A percentile compares a stretch with the other conserved stretches of the same genome.
Evolutionary conservation across 2,888 invertebrate genomes (phyloP).

Genomic region (Tinea pellionella): DNA sequence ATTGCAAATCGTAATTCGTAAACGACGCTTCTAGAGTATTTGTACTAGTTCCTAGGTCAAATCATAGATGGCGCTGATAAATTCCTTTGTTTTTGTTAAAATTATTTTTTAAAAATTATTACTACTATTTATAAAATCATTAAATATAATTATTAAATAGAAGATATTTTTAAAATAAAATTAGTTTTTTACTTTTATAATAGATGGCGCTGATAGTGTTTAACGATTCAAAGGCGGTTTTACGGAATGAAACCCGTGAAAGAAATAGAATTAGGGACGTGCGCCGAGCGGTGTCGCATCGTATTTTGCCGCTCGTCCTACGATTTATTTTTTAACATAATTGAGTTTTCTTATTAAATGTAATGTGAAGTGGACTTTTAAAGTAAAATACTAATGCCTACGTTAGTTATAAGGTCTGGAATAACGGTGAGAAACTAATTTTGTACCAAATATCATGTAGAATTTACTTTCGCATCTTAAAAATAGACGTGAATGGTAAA

Average conservation of each 20-base stretch:
- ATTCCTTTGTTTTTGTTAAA: background rate
- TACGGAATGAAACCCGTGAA: background rate
- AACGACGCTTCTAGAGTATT: background rate
- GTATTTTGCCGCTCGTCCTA: constrained; percentile 36
- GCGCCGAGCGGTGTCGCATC: constrained; percentile 40
- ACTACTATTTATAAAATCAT: too few relatives aligned
- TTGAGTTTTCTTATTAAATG: constrained; percentile 15
- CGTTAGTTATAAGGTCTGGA: constrained; percentile 61
- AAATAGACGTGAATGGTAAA: constrained; percentile 3
- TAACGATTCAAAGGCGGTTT: constrained; percentile 21
- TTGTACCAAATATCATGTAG: constrained; percentile 14
- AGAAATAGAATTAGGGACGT: constrained; percentile 34
- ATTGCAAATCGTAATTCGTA: background rate
- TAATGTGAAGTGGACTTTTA: constrained; percentile 45
- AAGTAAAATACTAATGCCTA: constrained; percentile 44
- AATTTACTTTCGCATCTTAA: constrained; percentile 11
- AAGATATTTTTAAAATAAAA: background rate
- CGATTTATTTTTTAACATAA: background rate
- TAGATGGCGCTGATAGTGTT: constrained; percentile 31
- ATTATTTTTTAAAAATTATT: too few relatives aligned
- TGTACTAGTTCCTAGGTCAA: constrained; percentile 16
- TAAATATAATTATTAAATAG: too few relatives aligned
- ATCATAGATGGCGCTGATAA: constrained; percentile 24
- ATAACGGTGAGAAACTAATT: constrained; percentile 49
- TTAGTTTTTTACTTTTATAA: background rate